These are phyloP conservation scores for Deilephila elpenor DNA, from an alignment of 2,888 invertebrate genomes.

Conservation along the genomic window DNA sequence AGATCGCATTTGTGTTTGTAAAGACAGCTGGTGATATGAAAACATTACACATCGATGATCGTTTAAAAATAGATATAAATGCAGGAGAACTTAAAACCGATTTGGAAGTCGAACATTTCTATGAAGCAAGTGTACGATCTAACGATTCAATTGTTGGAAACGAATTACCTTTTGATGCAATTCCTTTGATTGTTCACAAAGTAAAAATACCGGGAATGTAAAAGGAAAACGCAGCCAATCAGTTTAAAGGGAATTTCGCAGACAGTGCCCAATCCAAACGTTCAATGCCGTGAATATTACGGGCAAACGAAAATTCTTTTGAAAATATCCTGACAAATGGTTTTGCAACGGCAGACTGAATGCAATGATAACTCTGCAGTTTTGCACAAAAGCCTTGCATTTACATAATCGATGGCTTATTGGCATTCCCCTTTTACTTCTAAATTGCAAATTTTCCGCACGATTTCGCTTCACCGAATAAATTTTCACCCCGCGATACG, in stretches of 20 bases:
- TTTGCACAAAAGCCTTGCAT: constrained; percentile 79
- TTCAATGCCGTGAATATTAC: constrained; percentile 51
- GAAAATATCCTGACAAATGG: constrained; percentile 76
- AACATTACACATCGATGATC: constrained; percentile 41
- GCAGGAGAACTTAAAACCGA: constrained; percentile 14
- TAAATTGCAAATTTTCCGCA: constrained; percentile 85
- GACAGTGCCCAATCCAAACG: constrained; percentile 40
- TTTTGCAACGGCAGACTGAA: constrained; percentile 68
- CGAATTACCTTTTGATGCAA: neutral
- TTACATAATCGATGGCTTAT: constrained; percentile 84
- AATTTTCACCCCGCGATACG: constrained; percentile 76
- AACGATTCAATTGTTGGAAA: neutral
- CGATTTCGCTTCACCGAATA: constrained; percentile 80
- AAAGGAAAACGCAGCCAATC: constrained; percentile 25
- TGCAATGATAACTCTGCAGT: constrained; percentile 78
- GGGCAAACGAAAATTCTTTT: constrained; percentile 56
- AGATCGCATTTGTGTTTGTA: constrained; percentile 69
- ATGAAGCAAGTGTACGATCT: neutral
- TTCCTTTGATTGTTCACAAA: neutral
- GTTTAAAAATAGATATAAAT: constrained; percentile 11
- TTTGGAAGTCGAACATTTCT: neutral
- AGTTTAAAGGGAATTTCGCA: constrained; percentile 8
- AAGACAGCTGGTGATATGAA: constrained; percentile 55
- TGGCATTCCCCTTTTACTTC: constrained; percentile 82
- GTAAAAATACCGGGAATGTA: neutral